phyloP scores from a whole-genome alignment of 2,888 invertebrate species.

The Drosophila tanythrix region DNA sequence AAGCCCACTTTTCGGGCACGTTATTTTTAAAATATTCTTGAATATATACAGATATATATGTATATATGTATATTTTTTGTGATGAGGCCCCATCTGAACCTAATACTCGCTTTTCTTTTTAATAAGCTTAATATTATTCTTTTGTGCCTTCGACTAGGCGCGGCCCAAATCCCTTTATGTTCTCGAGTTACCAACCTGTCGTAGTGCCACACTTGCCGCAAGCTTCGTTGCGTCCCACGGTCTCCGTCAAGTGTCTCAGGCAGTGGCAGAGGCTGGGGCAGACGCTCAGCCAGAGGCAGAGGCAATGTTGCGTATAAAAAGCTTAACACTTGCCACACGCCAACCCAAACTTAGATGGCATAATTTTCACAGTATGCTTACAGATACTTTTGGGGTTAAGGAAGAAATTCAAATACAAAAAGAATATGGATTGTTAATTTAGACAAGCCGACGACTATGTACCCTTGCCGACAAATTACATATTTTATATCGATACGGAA shows the following conservation, averaged over 20 bases:
- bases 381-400: conserved; percentile 29
- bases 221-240: conserved; percentile 42
- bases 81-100: conserved; percentile 31
- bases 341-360: conserved; percentile 32
- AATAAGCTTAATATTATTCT: conserved; percentile 62
- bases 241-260: conserved; percentile 29
- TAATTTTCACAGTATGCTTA: conserved; percentile 30
- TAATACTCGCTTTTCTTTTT: conserved; percentile 55
- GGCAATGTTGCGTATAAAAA: conserved; percentile 51
- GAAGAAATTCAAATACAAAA: neutral
- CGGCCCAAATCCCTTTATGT: conserved; percentile 59
- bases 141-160: conserved; percentile 37
- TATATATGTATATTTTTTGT: conserved; percentile 9
- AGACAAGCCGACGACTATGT: neutral
- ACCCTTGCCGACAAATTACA: neutral
- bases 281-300: neutral
- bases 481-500: neutral
- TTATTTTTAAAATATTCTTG: conserved; percentile 21
- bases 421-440: neutral
- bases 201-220: conserved; percentile 48
- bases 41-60: neutral
- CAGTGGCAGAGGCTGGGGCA: neutral
- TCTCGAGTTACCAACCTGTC: conserved; percentile 67
- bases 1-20: conserved; percentile 8
- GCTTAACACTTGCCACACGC: conserved; percentile 64